Conservation (phyloP, 2,113 vertebrate species). For the Cettia cetti region DNA sequence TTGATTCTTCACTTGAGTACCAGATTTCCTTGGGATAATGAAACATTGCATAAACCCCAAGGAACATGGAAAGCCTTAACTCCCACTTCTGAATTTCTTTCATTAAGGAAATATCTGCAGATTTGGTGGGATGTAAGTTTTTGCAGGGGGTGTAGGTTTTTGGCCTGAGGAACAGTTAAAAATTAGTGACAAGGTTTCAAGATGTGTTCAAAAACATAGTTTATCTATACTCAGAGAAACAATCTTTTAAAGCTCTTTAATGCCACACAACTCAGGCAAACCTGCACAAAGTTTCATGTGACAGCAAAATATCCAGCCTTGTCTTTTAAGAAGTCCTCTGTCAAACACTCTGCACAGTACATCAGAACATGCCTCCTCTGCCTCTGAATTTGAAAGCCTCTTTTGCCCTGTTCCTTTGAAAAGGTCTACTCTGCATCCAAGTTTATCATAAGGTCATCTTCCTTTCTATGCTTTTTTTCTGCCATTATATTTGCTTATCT, state of each 20-base stretch:
- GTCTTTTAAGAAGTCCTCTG: not conserved
- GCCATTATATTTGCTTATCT: not conserved
- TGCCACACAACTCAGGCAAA: not conserved
- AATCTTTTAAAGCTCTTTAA: not conserved
- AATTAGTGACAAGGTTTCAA: not conserved
- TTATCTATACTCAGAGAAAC: not conserved
- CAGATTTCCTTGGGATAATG: constrained; percentile 29
- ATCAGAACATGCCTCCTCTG: not conserved
- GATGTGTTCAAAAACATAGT: not conserved
- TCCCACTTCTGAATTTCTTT: not conserved
- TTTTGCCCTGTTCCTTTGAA: not conserved
- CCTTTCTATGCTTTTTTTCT: not conserved
- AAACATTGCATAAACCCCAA: constrained; percentile 31
- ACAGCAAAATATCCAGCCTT: not conserved
- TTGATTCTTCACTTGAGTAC: constrained; percentile 39
- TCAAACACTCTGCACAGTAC: not conserved
- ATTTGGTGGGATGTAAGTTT: not conserved
- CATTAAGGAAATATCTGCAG: not conserved
- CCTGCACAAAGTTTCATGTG: not conserved
- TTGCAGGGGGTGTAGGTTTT: not conserved
- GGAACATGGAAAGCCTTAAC: constrained; percentile 25
- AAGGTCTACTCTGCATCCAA: not conserved
- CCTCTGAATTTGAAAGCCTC: not conserved
- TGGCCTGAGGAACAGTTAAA: not conserved
- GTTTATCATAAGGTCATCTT: not conserved